phyloP scores from a whole-genome alignment of 1,140 invertebrate genomes.

The Galendromus occidentalis region DNA sequence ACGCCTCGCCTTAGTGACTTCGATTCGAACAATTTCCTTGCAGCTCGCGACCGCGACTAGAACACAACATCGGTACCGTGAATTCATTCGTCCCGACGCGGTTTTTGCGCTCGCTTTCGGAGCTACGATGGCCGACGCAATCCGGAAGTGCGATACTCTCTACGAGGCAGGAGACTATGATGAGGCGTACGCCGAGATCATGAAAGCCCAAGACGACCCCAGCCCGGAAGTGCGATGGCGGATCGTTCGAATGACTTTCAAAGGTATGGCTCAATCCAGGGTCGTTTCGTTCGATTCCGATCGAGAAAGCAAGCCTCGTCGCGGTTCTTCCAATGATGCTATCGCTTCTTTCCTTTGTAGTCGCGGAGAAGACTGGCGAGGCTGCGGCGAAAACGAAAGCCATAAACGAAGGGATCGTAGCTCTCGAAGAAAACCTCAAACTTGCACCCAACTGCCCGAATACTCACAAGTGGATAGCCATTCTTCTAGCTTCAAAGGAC shows the following conservation, averaged over 20 bases:
- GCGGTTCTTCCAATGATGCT: too few relatives aligned
- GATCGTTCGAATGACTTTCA: not conserved
- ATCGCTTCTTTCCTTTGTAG: not conserved
- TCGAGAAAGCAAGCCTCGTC: too few relatives aligned
- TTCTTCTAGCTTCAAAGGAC: not conserved
- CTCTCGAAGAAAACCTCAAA: not conserved
- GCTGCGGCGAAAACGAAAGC: not conserved
- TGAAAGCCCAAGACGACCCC: not conserved
- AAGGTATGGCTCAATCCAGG: not conserved
- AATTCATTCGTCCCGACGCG: too few relatives aligned
- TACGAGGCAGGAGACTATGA: not conserved
- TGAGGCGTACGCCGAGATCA: not conserved
- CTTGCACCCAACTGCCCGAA: not conserved
- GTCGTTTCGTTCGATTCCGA: too few relatives aligned
- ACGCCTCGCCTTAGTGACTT: too few relatives aligned
- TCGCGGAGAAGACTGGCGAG: not conserved
- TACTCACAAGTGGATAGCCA: slow-evolving; percentile 2
- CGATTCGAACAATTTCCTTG: too few relatives aligned
- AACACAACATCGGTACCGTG: too few relatives aligned
- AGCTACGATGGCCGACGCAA: not conserved
- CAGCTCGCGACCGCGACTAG: too few relatives aligned
- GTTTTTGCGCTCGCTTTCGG: not conserved
- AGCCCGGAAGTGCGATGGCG: not conserved
- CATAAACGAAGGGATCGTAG: not conserved
- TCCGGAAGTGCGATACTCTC: not conserved